Evolutionary conservation across 2,113 vertebrate genomes (phyloP).

Genomic region (Daboia siamensis): DNA sequence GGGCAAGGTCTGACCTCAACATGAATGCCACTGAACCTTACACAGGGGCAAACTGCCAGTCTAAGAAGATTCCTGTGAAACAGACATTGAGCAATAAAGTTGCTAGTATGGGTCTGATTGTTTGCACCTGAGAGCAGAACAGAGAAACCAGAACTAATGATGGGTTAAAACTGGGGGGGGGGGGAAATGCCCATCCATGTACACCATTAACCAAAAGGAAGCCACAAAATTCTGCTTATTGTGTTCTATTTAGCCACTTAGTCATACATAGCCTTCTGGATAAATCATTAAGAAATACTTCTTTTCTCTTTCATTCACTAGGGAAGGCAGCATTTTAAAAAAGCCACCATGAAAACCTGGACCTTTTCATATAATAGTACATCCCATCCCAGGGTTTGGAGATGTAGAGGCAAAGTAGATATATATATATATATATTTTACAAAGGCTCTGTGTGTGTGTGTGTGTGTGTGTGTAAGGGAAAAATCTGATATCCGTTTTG

Average conservation of each 20-base stretch:
- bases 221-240: not conserved
- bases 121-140: not conserved
- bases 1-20: not conserved
- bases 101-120: not conserved
- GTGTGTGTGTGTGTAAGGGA: not conserved
- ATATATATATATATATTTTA: not conserved
- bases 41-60: not conserved
- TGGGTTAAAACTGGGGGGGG: not conserved
- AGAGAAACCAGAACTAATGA: not conserved
- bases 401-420: not conserved
- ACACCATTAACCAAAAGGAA: not conserved
- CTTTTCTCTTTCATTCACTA: constrained; percentile 56
- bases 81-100: not conserved
- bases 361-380: constrained; percentile 38
- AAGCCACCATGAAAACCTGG: constrained; percentile 28
- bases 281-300: constrained; percentile 73
- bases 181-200: not conserved
- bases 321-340: constrained; percentile 6
- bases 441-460: not conserved
- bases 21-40: not conserved
- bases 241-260: constrained; percentile 3
- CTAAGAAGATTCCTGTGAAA: not conserved
- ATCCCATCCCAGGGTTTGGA: not conserved
- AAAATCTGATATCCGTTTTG: not conserved
- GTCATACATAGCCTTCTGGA: constrained; percentile 61